Evolutionary conservation across 1,140 invertebrate species (phyloP).

Genomic region (Camponotus pennsylvanicus): DNA sequence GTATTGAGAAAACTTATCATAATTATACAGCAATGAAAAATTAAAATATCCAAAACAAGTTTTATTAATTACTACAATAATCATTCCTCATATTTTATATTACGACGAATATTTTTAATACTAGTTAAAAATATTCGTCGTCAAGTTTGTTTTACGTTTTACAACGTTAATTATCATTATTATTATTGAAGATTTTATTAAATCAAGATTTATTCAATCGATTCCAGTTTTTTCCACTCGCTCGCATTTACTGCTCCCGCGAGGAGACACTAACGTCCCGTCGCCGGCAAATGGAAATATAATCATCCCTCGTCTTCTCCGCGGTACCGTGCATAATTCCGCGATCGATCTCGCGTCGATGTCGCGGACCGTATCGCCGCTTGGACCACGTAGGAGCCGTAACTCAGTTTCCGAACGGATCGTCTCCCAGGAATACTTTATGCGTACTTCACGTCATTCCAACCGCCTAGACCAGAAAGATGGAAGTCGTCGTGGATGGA

Average conservation of each 20-base stretch:
- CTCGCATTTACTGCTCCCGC: constrained; percentile 36
- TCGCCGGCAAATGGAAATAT: constrained; percentile 50
- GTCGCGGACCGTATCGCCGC: constrained; percentile 67
- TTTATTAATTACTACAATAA: constrained; percentile 12
- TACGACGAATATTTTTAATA: too few species aligned
- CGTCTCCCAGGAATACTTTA: constrained; percentile 84
- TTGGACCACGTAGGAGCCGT: constrained; percentile 74
- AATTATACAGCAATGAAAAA: too few species aligned
- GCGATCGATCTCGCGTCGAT: constrained; percentile 41
- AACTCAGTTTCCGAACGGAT: constrained; percentile 75
- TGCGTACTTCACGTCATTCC: constrained; percentile 81
- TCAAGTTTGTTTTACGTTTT: neutral
- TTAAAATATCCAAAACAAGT: neutral
- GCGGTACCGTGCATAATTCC: constrained; percentile 69
- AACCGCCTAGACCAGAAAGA: constrained; percentile 51
- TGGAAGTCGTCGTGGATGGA: constrained; percentile 41
- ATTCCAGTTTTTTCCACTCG: neutral
- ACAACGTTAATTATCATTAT: neutral
- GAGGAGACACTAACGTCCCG: neutral
- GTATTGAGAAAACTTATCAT: too few species aligned
- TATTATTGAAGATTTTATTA: neutral
- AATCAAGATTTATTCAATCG: neutral
- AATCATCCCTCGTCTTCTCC: constrained; percentile 51
- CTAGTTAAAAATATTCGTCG: neutral
- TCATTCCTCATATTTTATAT: neutral